A percentile compares a stretch with the other conserved stretches of the same genome.
These are phyloP conservation scores for Nephrotoma appendiculata DNA, from an alignment of 2,888 invertebrate genomes.

Conservation along the genomic window DNA sequence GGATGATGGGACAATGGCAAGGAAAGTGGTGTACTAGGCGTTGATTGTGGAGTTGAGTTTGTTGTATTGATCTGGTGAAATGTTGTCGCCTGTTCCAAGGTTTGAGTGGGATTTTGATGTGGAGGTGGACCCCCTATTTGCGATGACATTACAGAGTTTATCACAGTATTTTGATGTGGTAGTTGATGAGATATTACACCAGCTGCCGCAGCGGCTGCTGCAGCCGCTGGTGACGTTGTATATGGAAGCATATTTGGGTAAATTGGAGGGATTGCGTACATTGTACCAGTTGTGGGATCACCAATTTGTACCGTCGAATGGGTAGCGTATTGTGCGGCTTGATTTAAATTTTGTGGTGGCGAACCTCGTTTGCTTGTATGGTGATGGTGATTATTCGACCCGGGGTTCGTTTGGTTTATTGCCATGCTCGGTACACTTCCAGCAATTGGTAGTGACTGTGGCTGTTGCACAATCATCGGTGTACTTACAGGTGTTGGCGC, in stretches of 20 bases:
- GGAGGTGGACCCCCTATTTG: constrained; percentile 6
- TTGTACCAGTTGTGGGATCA: constrained; percentile 18
- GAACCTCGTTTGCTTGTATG: constrained; percentile 22
- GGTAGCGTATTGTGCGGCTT: constrained; percentile 12
- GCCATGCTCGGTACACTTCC: constrained; percentile 17
- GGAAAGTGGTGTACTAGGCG: constrained; percentile 30
- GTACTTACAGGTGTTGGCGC: constrained; percentile 18
- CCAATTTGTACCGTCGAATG: constrained; percentile 15
- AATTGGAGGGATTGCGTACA: constrained; percentile 30
- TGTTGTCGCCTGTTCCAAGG: constrained; percentile 11
- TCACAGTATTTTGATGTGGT: constrained; percentile 24
- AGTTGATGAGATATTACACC: constrained; percentile 20
- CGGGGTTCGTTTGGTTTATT: constrained; percentile 1
- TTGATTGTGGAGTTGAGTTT: constrained; percentile 23
- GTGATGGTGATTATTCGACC: neutral
- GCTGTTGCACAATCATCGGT: neutral
- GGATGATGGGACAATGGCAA: constrained; percentile 16
- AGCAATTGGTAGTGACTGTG: constrained; percentile 17
- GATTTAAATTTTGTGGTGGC: constrained; percentile 16
- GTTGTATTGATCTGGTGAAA: constrained; percentile 10
- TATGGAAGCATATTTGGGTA: constrained; percentile 32
- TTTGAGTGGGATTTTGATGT: constrained; percentile 13
- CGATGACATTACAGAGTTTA: constrained; percentile 20
- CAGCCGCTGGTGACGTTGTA: constrained; percentile 11
- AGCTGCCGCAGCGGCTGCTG: constrained; percentile 11